These are phyloP conservation scores for Amphipyra berbera DNA, from an alignment of 2,888 invertebrate species.

Conservation along the genomic window DNA sequence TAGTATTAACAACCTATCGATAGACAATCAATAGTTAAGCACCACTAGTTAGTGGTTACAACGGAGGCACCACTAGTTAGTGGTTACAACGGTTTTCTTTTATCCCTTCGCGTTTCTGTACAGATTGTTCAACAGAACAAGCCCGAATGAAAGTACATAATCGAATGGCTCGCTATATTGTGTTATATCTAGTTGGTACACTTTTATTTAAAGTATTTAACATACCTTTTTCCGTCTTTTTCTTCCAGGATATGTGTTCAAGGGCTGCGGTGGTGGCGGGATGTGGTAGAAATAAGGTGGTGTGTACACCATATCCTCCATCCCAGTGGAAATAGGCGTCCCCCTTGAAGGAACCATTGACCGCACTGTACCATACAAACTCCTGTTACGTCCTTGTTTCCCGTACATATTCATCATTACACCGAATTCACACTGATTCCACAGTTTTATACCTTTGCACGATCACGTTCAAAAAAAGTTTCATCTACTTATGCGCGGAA, in stretches of 20 bases:
- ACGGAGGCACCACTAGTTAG: too few relatives aligned
- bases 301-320: slow-evolving; percentile 79
- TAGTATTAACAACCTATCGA: too few relatives aligned
- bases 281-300: slow-evolving; percentile 86
- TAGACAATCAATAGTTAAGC: too few relatives aligned
- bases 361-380: slow-evolving; percentile 83
- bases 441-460: slow-evolving; percentile 54
- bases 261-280: slow-evolving; percentile 80
- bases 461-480: slow-evolving; percentile 59
- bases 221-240: slow-evolving; percentile 84
- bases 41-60: too few relatives aligned
- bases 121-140: too few relatives aligned
- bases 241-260: slow-evolving; percentile 86
- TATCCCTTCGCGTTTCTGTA: too few relatives aligned
- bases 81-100: too few relatives aligned
- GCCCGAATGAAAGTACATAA: too few relatives aligned
- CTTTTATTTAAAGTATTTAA: slow-evolving; percentile 16
- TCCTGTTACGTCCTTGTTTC: slow-evolving; percentile 76
- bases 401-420: slow-evolving; percentile 81
- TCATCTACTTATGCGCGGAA: slow-evolving; percentile 62
- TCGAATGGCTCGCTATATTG: too few relatives aligned
- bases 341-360: slow-evolving; percentile 78
- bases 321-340: slow-evolving; percentile 72
- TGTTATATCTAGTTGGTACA: not conserved
- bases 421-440: slow-evolving; percentile 62